A percentile compares a stretch with the other conserved stretches of the same genome.
Conservation (phyloP, 1,140 invertebrate genomes). For the Trachymyrmex cornetzi region DNA sequence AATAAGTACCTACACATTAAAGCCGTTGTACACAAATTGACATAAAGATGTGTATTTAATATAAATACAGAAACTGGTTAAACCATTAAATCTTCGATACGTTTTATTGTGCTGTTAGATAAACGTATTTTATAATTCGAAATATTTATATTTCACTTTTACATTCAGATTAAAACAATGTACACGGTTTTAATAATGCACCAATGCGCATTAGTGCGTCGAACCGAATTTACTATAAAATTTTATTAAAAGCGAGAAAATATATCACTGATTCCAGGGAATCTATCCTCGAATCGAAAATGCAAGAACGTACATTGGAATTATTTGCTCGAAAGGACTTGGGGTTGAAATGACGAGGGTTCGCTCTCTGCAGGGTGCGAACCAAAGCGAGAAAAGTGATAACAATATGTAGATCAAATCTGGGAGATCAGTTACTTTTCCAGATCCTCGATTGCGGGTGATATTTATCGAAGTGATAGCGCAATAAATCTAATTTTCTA, state of each 20-base stretch:
- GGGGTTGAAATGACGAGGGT: conserved; percentile 32
- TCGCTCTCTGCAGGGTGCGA: conserved; percentile 28
- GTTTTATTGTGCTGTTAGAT: too few relatives aligned
- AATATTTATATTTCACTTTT: too few relatives aligned
- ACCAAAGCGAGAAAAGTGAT: conserved; percentile 42
- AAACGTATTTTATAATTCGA: too few relatives aligned
- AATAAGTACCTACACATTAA: too few relatives aligned
- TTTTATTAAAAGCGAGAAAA: neutral
- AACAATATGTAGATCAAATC: conserved; percentile 53
- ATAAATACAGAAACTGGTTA: too few relatives aligned
- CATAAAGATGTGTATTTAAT: too few relatives aligned
- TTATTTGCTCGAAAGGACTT: conserved; percentile 41
- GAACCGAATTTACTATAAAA: neutral
- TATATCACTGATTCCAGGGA: neutral
- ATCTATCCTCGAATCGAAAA: conserved; percentile 4
- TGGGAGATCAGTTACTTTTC: conserved; percentile 21
- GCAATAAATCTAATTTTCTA: conserved; percentile 38
- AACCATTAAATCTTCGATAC: too few relatives aligned
- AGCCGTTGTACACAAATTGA: too few relatives aligned
- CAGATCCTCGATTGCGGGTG: conserved; percentile 8
- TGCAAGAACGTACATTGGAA: conserved; percentile 14
- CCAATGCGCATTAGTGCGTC: too few relatives aligned
- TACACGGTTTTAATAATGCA: too few relatives aligned
- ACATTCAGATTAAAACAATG: too few relatives aligned
- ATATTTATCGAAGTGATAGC: conserved; percentile 46